Evolutionary conservation across 2,797 vertebrate species (phyloP).

Genomic region (Sebastes oblongus): DNA sequence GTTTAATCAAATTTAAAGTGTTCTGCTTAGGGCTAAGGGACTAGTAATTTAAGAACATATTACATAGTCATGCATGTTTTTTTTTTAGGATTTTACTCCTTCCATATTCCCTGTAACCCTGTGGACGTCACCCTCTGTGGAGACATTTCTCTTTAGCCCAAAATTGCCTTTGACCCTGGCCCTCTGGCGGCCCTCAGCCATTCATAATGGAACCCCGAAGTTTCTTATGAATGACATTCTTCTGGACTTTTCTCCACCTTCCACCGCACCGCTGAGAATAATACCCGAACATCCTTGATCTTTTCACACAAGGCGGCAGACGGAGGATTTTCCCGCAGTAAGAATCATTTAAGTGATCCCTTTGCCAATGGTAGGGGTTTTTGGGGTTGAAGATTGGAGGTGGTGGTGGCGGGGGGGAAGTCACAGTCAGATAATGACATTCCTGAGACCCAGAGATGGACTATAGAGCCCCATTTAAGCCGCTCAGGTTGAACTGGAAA

Average conservation of each 20-base stretch:
- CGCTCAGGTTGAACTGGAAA: slow-evolving; percentile 68
- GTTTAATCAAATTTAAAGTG: neutral
- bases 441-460: slow-evolving; percentile 85
- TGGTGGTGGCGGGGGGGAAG: slow-evolving; percentile 22
- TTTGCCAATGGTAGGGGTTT: slow-evolving; percentile 59
- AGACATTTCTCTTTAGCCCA: slow-evolving; percentile 32
- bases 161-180: slow-evolving; percentile 65
- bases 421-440: slow-evolving; percentile 84
- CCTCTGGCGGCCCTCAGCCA: slow-evolving; percentile 34
- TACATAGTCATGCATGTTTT: neutral
- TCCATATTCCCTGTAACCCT: neutral
- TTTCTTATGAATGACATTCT: slow-evolving; percentile 73
- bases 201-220: slow-evolving; percentile 66
- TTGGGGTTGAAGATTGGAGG: slow-evolving; percentile 61
- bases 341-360: slow-evolving; percentile 83
- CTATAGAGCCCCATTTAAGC: slow-evolving; percentile 76
- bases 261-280: slow-evolving; percentile 52
- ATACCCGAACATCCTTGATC: slow-evolving; percentile 81
- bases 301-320: slow-evolving; percentile 77
- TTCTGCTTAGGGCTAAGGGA: neutral
- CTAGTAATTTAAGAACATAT: neutral
- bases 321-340: slow-evolving; percentile 76
- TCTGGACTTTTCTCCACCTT: slow-evolving; percentile 52
- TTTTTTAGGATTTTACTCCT: neutral
- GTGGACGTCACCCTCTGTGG: neutral